Conservation (phyloP, 2,888 invertebrate species). For the Tetragonula carbonaria region DNA sequence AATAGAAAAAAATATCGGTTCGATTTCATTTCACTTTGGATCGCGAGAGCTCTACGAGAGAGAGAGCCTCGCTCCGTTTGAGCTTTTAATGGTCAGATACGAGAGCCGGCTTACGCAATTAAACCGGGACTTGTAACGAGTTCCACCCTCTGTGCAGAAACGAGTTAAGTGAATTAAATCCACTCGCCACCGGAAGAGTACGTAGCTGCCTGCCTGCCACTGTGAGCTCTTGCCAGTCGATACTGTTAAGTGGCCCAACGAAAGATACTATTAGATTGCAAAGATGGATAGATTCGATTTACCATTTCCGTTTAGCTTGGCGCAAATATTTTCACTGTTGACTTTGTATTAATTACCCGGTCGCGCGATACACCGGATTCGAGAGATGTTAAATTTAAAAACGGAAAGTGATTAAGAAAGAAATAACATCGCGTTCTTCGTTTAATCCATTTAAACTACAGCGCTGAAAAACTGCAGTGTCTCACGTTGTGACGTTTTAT, state of each 20-base stretch:
- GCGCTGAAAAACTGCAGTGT: too few relatives aligned
- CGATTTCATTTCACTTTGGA: slow-evolving; percentile 49
- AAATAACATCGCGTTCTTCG: too few relatives aligned
- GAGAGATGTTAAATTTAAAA: not conserved
- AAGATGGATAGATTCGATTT: slow-evolving; percentile 52
- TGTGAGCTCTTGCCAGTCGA: slow-evolving; percentile 35
- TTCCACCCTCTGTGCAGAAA: slow-evolving; percentile 54
- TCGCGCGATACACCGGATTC: too few relatives aligned
- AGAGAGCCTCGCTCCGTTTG: slow-evolving; percentile 46
- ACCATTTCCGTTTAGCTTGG: slow-evolving; percentile 20
- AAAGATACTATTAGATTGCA: slow-evolving; percentile 60
- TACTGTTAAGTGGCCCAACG: slow-evolving; percentile 55
- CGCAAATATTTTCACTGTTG: slow-evolving; percentile 32
- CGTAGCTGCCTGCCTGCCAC: slow-evolving; percentile 24
- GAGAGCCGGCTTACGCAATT: slow-evolving; percentile 68
- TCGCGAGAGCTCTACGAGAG: slow-evolving; percentile 27
- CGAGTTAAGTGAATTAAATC: slow-evolving; percentile 70
- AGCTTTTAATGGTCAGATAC: slow-evolving; percentile 68
- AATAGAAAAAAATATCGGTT: slow-evolving; percentile 48
- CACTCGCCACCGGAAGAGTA: slow-evolving; percentile 41
- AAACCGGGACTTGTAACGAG: slow-evolving; percentile 65
- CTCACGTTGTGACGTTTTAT: too few relatives aligned
- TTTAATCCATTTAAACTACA: too few relatives aligned
- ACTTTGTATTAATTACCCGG: not conserved
- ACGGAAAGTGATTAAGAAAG: too few relatives aligned